Base-by-base conservation (phyloP, 1,140 invertebrate genomes). In the Drosophila setifemur region DNA sequence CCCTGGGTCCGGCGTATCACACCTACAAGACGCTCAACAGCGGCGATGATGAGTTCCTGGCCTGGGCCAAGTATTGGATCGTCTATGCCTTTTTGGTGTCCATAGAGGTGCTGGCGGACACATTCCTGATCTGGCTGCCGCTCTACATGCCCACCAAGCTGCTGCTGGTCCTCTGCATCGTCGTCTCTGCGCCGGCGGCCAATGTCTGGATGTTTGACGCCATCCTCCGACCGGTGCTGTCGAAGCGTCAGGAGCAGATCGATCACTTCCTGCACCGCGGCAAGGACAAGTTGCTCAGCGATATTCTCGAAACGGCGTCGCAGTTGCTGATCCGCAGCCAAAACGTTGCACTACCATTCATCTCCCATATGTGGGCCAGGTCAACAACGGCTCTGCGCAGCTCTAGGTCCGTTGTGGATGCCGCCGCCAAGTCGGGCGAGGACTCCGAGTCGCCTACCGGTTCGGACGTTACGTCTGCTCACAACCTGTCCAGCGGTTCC, bases 11-110 rank as follows among this genome's bases (percentile, higher is more conserved):
- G 4, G 79, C 79, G 0, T 77, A 63, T n/a, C n/a, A 52, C 25
- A 85, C 79, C 23, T 66, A 67, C 23, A 47, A 39, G 14, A 60
- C 75, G 0, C 35, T 85, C 3, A 33, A 39, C 31, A 25, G 37
- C 7, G 43, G 54, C 0, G 53, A 67, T 2, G 26, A 68, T 1
- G 48, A 53, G 1, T 28, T 79, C 11, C 29, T 14, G 4, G 7
- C 40, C 12, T 85, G 79, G 79, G 40, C 50, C 31, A 85, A 85
- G 21, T 85, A 85, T 23, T 85, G 79, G 79, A 60, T 75, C 5
- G 49, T 81, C 28, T 81, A 86, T 19, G 75, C 60, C 1, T 54
- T 48, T 2, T 44, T 85, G 2, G 37, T 81, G 26, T 37, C n/a
- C 35, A 0, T 72, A 4, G 74, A 85, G 54, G 2, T 75, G 16